Conservation (phyloP, 1,140 invertebrate species). For the Drosophila mauritiana region DNA sequence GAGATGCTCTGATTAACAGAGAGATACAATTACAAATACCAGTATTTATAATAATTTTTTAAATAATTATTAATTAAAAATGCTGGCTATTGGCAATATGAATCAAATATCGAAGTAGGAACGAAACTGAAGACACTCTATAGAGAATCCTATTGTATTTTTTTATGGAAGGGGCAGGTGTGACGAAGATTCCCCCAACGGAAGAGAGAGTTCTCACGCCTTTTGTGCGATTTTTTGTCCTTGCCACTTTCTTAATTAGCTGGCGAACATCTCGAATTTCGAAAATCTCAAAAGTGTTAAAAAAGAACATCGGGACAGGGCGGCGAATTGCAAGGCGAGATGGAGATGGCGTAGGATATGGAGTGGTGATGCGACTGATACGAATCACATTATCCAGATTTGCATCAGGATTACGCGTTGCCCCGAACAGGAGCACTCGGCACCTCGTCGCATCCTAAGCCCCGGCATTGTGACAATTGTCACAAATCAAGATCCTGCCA, state of each 20-base stretch:
- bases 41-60: too few relatives aligned
- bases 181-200: background rate
- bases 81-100: too few relatives aligned
- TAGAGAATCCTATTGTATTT: background rate
- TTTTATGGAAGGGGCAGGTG: slow-evolving; percentile 17
- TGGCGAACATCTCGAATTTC: slow-evolving; percentile 52
- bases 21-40: background rate
- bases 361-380: slow-evolving; percentile 36
- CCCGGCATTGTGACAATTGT: slow-evolving; percentile 69
- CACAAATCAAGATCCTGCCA: slow-evolving; percentile 62
- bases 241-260: slow-evolving; percentile 60
- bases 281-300: slow-evolving; percentile 64
- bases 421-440: slow-evolving; percentile 35
- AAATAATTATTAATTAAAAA: too few relatives aligned
- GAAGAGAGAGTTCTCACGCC: slow-evolving; percentile 27
- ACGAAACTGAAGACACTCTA: too few relatives aligned
- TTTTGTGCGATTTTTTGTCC: slow-evolving; percentile 5
- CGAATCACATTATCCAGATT: slow-evolving; percentile 77
- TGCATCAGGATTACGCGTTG: slow-evolving; percentile 71
- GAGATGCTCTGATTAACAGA: background rate
- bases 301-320: slow-evolving; percentile 46
- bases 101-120: too few relatives aligned
- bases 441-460: slow-evolving; percentile 37
- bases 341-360: slow-evolving; percentile 20
- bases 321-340: slow-evolving; percentile 29